Conservation (phyloP, 2,888 invertebrate species). For the Hermodice carunculata region DNA sequence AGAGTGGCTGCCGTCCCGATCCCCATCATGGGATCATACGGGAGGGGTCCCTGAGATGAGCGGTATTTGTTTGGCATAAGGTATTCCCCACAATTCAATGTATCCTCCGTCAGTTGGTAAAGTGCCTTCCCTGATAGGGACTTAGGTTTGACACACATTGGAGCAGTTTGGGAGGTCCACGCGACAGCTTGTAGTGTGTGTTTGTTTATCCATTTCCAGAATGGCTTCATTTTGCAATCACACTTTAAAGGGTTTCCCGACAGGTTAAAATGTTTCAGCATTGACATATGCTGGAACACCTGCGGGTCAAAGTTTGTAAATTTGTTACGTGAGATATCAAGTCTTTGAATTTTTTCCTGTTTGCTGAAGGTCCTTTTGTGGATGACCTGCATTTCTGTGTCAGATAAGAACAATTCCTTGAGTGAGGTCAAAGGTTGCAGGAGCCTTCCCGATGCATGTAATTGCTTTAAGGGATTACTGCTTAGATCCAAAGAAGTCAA, state of each 20-base stretch:
- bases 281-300: neutral
- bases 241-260: conserved; percentile 15
- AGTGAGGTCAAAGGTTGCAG: no score
- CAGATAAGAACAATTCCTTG: neutral
- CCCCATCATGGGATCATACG: conserved; percentile 40
- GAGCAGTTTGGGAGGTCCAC: conserved; percentile 2
- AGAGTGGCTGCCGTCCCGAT: conserved; percentile 41
- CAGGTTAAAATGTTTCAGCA: conserved; percentile 9
- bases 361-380: neutral
- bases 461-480: no score
- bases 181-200: neutral
- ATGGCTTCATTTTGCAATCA: neutral
- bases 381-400: neutral
- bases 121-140: neutral
- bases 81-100: conserved; percentile 1
- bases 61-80: neutral
- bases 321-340: conserved; percentile 8
- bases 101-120: neutral
- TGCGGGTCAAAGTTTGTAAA: neutral
- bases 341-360: neutral
- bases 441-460: no score
- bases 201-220: conserved; percentile 1
- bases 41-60: conserved; percentile 18
- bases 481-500: no score
- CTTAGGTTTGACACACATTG: conserved; percentile 1